These are phyloP conservation scores for Crambe crambe DNA, from an alignment of 37 sponge, comb jelly and placozoan genomes.

Conservation along the genomic window DNA sequence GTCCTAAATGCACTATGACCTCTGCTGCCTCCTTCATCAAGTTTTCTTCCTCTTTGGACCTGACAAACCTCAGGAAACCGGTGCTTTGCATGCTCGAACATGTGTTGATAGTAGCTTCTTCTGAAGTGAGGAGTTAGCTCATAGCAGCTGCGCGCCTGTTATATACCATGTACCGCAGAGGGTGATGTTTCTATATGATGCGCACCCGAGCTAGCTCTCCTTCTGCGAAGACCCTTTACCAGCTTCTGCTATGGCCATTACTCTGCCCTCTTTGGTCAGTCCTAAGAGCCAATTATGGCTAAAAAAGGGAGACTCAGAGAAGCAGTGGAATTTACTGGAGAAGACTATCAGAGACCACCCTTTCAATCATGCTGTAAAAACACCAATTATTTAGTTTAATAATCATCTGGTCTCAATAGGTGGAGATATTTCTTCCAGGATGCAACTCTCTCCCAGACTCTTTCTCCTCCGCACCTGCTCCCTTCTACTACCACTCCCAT, in stretches of 20 bases:
- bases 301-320: neutral
- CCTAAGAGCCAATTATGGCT: slow-evolving; percentile 48
- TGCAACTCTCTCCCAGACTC: neutral
- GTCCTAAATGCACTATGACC: neutral
- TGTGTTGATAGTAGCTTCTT: no score
- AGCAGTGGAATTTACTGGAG: slow-evolving; percentile 29
- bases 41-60: slow-evolving; percentile 4
- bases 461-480: neutral
- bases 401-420: slow-evolving; percentile 15
- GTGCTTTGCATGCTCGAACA: neutral
- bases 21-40: slow-evolving; percentile 27
- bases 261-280: neutral
- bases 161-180: no score
- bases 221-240: neutral
- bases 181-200: neutral
- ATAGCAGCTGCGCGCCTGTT: no score
- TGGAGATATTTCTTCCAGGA: slow-evolving; percentile 43
- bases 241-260: slow-evolving; percentile 13
- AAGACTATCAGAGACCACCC: slow-evolving; percentile 35
- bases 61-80: slow-evolving; percentile 21
- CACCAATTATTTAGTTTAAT: neutral
- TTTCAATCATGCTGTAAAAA: slow-evolving; percentile 57
- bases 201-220: neutral
- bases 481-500: slow-evolving; percentile 32
- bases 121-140: neutral